Base-by-base conservation (phyloP, 2,888 invertebrate species). In the Anarsia innoxiella region DNA sequence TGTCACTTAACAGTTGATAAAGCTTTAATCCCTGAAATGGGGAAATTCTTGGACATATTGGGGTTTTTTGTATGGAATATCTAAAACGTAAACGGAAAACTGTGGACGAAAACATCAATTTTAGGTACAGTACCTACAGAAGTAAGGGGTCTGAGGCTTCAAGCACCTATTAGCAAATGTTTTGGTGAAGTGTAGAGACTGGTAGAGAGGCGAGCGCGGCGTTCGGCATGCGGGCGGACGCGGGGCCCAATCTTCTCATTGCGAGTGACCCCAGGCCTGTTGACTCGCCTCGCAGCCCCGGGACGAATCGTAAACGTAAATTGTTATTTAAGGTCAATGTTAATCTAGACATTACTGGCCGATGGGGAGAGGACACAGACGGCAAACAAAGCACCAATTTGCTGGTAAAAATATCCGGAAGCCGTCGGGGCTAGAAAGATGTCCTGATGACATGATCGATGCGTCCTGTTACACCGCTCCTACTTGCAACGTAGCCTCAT, bases 251-350 rank as follows among this genome's bases (percentile, higher is more conserved):
- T 77, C 73, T 77, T 72, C 62, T 76, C 66, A 72, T 78, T 75
- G 66, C 56, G 66, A 48, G 50, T 67, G 71, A 67, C 68, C 69
- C 66, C 61, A 60, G 58, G 50, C 47, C 37, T 34, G 31, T 36
- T 38, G 33, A 48, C 48, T 49, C 50, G 47, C 47, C 53, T 44
- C 53, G 51, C 41, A 45, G 53, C 48, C 58, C 56, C 56, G 48
- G 58, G 53, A 57, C 58, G 51, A 59, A 62, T 64, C 61, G 68
- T 70, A 72, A 68, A 67, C 52, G 56, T 60, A 62, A 68, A 75
- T 76, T 71, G 68, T 61, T 63, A 65, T 68, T 64, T 73, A 76
- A 72, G 77, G 77, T 77, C 77, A 77, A 73, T 71, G 69, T 59
- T 66, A 66, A 56, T 45, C 40, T 45, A 48, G 37, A 46, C 33